Conservation (phyloP, 1,140 invertebrate species). For the Zaprionus vittiger region DNA sequence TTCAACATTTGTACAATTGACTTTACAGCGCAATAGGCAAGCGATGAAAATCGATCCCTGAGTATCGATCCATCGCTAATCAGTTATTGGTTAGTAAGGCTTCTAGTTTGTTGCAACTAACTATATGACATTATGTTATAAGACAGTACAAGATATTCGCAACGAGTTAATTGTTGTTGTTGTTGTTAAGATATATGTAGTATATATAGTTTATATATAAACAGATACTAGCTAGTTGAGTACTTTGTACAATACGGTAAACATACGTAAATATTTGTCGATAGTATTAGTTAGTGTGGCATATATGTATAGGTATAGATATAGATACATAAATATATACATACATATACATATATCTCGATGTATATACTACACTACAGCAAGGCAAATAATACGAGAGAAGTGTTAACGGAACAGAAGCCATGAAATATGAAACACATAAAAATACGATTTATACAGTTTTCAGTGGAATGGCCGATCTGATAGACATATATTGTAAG, state of each 20-base stretch:
- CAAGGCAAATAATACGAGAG: conserved; percentile 66
- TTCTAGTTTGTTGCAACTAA: conserved; percentile 70
- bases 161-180: conserved; percentile 10
- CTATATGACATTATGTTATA: conserved; percentile 52
- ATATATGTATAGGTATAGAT: conserved; percentile 29
- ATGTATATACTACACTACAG: conserved; percentile 62
- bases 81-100: conserved; percentile 58
- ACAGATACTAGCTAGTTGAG: conserved; percentile 66
- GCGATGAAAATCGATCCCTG: conserved; percentile 7
- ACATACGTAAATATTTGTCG: conserved; percentile 57
- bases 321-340: conserved; percentile 40
- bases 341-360: conserved; percentile 34
- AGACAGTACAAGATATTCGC: conserved; percentile 20
- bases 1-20: conserved; percentile 30
- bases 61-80: conserved; percentile 21
- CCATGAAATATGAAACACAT: conserved; percentile 7
- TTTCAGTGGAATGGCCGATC: conserved; percentile 13
- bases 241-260: conserved; percentile 74
- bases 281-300: conserved; percentile 46
- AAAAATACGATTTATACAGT: conserved; percentile 5
- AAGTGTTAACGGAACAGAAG: conserved; percentile 26
- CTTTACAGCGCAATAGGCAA: conserved; percentile 14
- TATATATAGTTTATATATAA: conserved; percentile 41
- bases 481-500: not conserved
- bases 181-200: conserved; percentile 11